Base-by-base conservation (phyloP, 1,140 invertebrate genomes). In the Formica exsecta region DNA sequence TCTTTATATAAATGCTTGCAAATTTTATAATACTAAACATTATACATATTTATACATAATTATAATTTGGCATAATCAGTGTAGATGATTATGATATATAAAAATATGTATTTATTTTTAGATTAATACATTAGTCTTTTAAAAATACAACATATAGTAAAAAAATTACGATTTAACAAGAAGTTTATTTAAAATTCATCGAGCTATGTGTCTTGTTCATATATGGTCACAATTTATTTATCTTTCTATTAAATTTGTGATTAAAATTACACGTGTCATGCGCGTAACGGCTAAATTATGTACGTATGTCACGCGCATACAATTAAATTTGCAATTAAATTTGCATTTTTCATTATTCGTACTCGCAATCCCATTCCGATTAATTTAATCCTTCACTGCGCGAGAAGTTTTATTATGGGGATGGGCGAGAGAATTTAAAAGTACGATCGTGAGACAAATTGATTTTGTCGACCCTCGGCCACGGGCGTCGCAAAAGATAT, bases 381-480 rank as follows among this genome's bases (percentile, higher is more conserved):
- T 19, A 9, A 13, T 36, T 36, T 64, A 29, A 48, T 64, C 32
- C 25, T 64, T 13, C 54, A n/a, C 38, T 61, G 59, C 64, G 25
- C 68, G 38, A 62, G 13, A 59, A 38, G 7, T 19, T 8, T 71
- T 36, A 54, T 44, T 19, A 41, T 19, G 29, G 64, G 65, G 32
- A 16, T 54, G 22, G 48, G 13, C 32, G 38, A 70, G 64, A 48
- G 70, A 86, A 71, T 85, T 59, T 61, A 6, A 51, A 57, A 16
- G 61, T 32, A n/a, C 29, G 44, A 89, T 89, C 79, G 73, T 48
- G 83, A 57, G 68, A 59, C 74, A 84, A 91, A 90, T 90, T 79
- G 87, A 91, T 90, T 91, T 91, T 89, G 32, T 32, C 32, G 32
- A 91, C 75, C 70, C 83, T 76, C 83, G 73, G 41, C 62, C 77